These are phyloP conservation scores for Malurus elegans DNA, from an alignment of 2,113 vertebrate genomes.

Conservation along the genomic window DNA sequence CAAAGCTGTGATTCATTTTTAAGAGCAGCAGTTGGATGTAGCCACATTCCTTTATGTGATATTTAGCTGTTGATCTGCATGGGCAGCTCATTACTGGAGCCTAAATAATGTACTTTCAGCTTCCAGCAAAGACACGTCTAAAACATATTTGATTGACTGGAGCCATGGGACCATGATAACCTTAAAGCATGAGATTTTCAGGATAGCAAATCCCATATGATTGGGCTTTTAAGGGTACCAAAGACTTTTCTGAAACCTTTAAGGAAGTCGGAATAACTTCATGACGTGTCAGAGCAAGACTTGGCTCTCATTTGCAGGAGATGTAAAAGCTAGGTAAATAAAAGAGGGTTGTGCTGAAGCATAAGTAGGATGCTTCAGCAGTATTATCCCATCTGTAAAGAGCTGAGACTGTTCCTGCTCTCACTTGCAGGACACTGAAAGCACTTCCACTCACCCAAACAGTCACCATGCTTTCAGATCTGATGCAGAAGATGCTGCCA, in stretches of 20 bases:
- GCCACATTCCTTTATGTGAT: neutral
- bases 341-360: neutral
- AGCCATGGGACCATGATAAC: neutral
- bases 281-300: conserved; percentile 11
- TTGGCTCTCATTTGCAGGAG: neutral
- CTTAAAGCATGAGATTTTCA: neutral
- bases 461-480: neutral
- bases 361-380: neutral
- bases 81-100: neutral
- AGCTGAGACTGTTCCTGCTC: neutral
- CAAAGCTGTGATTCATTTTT: neutral
- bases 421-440: neutral
- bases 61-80: neutral
- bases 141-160: neutral
- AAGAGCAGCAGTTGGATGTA: neutral
- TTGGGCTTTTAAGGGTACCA: neutral
- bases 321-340: neutral
- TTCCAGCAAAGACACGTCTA: neutral
- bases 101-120: neutral
- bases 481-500: neutral
- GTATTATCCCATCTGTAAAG: neutral
- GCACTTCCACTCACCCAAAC: neutral
- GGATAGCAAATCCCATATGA: neutral
- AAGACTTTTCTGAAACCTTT: neutral
- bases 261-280: neutral